These are phyloP conservation scores for Notoglanidium macrostoma DNA, from an alignment of 2,797 vertebrate species.

Conservation along the genomic window DNA sequence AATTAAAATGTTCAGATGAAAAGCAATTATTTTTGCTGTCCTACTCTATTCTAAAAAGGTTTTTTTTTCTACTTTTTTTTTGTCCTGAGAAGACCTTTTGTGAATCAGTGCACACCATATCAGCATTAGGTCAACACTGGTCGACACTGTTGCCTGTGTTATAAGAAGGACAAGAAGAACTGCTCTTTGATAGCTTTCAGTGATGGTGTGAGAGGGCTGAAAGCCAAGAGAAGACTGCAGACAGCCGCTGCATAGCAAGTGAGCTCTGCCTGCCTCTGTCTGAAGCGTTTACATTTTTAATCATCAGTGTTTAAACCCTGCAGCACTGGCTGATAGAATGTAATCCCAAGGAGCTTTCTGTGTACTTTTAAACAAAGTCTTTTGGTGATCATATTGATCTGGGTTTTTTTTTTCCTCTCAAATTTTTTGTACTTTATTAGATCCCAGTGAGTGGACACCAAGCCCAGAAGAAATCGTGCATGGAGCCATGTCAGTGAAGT, in stretches of 20 bases:
- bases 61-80: background rate
- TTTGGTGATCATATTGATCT: constrained; percentile 64
- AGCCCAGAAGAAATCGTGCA: constrained; percentile 46
- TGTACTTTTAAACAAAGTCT: constrained; percentile 50
- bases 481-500: constrained; percentile 60
- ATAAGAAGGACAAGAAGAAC: constrained; percentile 9
- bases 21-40: background rate
- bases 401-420: background rate
- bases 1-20: constrained; percentile 24
- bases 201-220: constrained; percentile 21
- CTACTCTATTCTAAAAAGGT: background rate
- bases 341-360: constrained; percentile 53
- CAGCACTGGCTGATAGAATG: constrained; percentile 46
- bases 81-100: constrained; percentile 8
- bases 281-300: constrained; percentile 52
- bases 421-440: constrained; percentile 59
- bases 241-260: constrained; percentile 46
- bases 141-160: constrained; percentile 15
- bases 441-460: constrained; percentile 49
- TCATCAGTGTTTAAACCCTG: constrained; percentile 51
- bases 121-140: constrained; percentile 15
- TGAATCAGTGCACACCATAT: constrained; percentile 4
- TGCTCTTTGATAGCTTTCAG: constrained; percentile 34
- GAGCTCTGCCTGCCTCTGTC: constrained; percentile 43
- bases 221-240: constrained; percentile 31